Evolutionary conservation across 1,140 invertebrate genomes (phyloP), one percentile per base, ranked within the genome.

Genomic region (Limonius californicus): DNA sequence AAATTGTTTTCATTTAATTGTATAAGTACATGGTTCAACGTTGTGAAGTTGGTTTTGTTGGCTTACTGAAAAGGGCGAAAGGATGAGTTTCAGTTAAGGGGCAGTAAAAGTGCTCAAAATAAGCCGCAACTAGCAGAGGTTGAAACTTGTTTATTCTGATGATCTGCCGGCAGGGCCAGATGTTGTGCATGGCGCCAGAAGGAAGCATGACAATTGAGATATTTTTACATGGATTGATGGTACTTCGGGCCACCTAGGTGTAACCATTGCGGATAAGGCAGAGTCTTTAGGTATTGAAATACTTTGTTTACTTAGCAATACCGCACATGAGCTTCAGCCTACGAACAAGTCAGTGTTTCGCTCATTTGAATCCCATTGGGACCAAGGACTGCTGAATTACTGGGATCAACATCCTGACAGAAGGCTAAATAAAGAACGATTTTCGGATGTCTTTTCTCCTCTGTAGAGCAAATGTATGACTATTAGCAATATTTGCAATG

Each of bases 261-360:
- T 15, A 14, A 27, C 42, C 15, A 60, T 60, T 35, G 45, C 54
- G 1, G 30, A 55, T 7, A 55, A 32, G 30, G 21, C 54, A n/a
- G 54, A 55, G 16, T 14, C n/a, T 4, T n/a, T 30, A 30, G 54
- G 54, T 4, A 55, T 55, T 35, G 14, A 55, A 4, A n/a, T 27
- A 3, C n/a, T 30, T 19, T 55, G 54, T 58, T 63, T 77, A 45
- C 72, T 74, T 27, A 69, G 65, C 9, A 78, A 77, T 45, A 77
- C 72, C 0, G 77, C 72, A 1, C 74, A 77, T 58, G 74, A 78
- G 66, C 62, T 78, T 1, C 78, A 79, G 61, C 75, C 74, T 0
- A 50, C 19, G 45, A 21, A 55, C 4, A 55, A 55, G n/a, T 8
- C 20, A 19, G 53, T 55, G 2, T 55, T 55, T 55, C 53, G 53